Percentiles rank a stretch among this genome's conserved stretches.
Evolutionary conservation across 2,797 vertebrate genomes (phyloP).

Genomic region (Catostomus latipinnis): DNA sequence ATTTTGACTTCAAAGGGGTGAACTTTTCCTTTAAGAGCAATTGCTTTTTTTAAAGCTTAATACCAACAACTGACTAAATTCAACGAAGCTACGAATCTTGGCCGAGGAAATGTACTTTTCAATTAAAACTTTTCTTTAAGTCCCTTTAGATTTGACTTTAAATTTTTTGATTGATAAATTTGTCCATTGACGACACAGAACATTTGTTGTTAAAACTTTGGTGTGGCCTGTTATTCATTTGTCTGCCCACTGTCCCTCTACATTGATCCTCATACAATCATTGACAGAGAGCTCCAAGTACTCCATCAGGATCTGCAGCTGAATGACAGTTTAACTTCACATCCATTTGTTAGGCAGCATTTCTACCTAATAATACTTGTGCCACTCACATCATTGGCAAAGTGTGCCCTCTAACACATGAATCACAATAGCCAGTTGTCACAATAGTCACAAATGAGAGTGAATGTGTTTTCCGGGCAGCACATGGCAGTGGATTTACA

Average conservation of each 20-base stretch:
- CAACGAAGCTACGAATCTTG: neutral
- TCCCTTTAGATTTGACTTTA: neutral
- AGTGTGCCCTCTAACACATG: conserved; percentile 53
- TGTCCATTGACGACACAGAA: conserved; percentile 9
- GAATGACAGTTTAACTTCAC: conserved; percentile 65
- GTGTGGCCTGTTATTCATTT: conserved; percentile 43
- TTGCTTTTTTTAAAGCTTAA: too few relatives aligned
- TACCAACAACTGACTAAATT: neutral
- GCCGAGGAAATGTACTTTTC: neutral
- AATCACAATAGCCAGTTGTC: conserved; percentile 43
- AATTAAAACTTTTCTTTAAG: neutral
- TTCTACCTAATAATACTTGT: conserved; percentile 43
- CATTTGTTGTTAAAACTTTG: conserved; percentile 41
- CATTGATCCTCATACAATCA: conserved; percentile 76
- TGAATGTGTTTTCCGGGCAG: conserved; percentile 25
- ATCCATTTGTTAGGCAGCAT: conserved; percentile 61
- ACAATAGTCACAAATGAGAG: conserved; percentile 21
- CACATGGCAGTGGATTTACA: conserved; percentile 70
- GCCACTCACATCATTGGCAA: conserved; percentile 42
- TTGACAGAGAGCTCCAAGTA: conserved; percentile 70
- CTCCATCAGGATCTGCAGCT: conserved; percentile 66
- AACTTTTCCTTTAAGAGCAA: too few relatives aligned
- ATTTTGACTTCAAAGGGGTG: too few relatives aligned
- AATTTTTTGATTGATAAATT: conserved; percentile 33
- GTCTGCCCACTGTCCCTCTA: conserved; percentile 54